phyloP scores from a whole-genome alignment of 2,888 invertebrate species.

The Bembecia ichneumoniformis region DNA sequence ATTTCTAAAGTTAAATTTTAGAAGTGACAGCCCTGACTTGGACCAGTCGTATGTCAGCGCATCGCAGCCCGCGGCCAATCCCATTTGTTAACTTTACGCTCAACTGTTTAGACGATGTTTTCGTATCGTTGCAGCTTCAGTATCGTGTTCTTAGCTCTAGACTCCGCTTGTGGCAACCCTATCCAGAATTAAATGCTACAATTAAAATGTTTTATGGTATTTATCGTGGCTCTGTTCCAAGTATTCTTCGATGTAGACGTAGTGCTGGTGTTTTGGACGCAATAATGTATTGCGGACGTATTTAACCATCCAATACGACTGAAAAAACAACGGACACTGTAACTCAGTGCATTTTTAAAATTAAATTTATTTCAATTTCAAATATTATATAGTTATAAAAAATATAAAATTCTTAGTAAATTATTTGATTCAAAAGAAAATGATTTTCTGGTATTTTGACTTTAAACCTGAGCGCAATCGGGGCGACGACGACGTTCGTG shows the following conservation, averaged over 20 bases:
- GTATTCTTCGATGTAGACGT: neutral
- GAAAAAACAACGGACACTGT: too few relatives aligned
- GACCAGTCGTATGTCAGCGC: conserved; percentile 25
- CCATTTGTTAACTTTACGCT: conserved; percentile 65
- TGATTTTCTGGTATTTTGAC: too few relatives aligned
- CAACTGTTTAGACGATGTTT: conserved; percentile 45
- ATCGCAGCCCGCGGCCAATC: conserved; percentile 47
- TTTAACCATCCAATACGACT: too few relatives aligned
- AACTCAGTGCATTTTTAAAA: too few relatives aligned
- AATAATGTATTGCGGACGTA: too few relatives aligned
- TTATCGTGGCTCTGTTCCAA: neutral
- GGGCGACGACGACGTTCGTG: too few relatives aligned
- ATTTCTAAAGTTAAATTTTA: neutral
- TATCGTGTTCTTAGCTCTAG: neutral
- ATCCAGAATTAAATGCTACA: neutral
- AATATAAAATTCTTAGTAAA: too few relatives aligned
- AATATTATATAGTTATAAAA: too few relatives aligned
- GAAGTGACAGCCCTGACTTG: conserved; percentile 15
- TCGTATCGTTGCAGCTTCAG: neutral
- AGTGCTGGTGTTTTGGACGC: neutral
- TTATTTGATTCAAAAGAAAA: too few relatives aligned
- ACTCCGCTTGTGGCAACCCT: neutral
- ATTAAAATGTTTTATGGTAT: neutral
- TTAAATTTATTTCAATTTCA: too few relatives aligned
- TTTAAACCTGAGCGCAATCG: too few relatives aligned